Conservation (phyloP, 2,113 vertebrate species). For the Polypterus senegalus region DNA sequence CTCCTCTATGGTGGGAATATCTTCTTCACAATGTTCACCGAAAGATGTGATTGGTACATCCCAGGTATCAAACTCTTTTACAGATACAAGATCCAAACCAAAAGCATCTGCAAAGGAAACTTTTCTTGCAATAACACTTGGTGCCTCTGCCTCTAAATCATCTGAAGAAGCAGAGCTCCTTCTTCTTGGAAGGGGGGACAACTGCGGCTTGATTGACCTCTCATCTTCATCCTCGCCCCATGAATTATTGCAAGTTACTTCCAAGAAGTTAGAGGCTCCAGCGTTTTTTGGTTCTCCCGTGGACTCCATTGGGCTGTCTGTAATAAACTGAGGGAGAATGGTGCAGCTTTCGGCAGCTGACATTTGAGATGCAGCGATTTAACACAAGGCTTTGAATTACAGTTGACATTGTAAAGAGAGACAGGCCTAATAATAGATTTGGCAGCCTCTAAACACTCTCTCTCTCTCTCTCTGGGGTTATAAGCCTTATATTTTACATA, state of each 20-base stretch:
- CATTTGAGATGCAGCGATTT: slow-evolving; percentile 66
- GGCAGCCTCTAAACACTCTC: slow-evolving; percentile 63
- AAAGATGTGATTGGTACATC: slow-evolving; percentile 35
- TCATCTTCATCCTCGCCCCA: slow-evolving; percentile 47
- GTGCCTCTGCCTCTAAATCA: slow-evolving; percentile 48
- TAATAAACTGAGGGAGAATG: slow-evolving; percentile 55
- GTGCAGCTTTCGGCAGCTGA: slow-evolving; percentile 52
- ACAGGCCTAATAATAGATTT: slow-evolving; percentile 79
- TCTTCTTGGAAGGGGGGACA: slow-evolving; percentile 47
- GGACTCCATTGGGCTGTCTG: slow-evolving; percentile 73
- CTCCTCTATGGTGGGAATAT: slow-evolving; percentile 48
- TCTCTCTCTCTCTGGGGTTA: slow-evolving; percentile 39
- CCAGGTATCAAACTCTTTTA: slow-evolving; percentile 78
- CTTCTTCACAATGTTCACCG: slow-evolving; percentile 24
- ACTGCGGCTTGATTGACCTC: slow-evolving; percentile 37
- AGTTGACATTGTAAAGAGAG: slow-evolving; percentile 72
- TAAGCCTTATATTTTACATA: slow-evolving; percentile 35
- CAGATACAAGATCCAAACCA: slow-evolving; percentile 81
- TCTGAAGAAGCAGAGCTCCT: slow-evolving; percentile 56
- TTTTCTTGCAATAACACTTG: slow-evolving; percentile 51
- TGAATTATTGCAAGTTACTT: slow-evolving; percentile 40
- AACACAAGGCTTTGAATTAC: slow-evolving; percentile 80
- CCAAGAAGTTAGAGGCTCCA: slow-evolving; percentile 48
- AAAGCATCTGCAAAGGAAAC: slow-evolving; percentile 94
- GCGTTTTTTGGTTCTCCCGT: slow-evolving; percentile 41